Evolutionary conservation across 2,888 invertebrate species (phyloP), one percentile per base, ranked within the genome.

Genomic region (Polydesmus complanatus): DNA sequence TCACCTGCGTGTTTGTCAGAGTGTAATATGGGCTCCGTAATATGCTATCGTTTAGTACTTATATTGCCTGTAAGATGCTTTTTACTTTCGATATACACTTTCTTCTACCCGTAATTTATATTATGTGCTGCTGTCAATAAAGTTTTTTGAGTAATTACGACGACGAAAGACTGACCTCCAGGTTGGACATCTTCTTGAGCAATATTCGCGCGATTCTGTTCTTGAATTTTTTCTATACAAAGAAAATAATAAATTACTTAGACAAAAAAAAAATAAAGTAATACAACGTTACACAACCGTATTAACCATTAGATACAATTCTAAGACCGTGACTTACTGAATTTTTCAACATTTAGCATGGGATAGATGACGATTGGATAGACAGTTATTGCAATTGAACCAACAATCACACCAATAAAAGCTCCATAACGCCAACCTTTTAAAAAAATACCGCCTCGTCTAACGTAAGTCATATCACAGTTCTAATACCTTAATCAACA

Each of bases 301-400:
- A n/a, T n/a, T n/a, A n/a, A n/a, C n/a, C n/a, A n/a, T n/a, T n/a
- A n/a, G n/a, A n/a, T n/a, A n/a, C n/a, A n/a, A n/a, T n/a, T n/a
- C n/a, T n/a, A n/a, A n/a, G n/a, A n/a, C n/a, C n/a, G n/a, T n/a
- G n/a, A n/a, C n/a, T n/a, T 77, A 84, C 84, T 82, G 68, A 83
- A 85, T 65, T 79, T 73, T 0, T 81, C 79, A 62, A 80, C 72
- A 72, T 84, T 78, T 2, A 82, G 71, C 78, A 83, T 81, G 3
- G 85, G 85, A 54, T 77, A 74, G 62, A 85, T 76, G 18, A 78
- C 78, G 59, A 81, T 77, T 8, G 82, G 81, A 71, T 83, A 84
- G 54, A 81, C 68, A 2, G 79, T 74, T 8, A 77, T 54, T 61
- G 78, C 80, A 61, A 83, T 71, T 3, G 78, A 66, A 37, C 81